Evolutionary conservation across 2,888 invertebrate genomes (phyloP), one percentile per base, ranked within the genome.

Genomic region (Hirtodrosophila confusa): DNA sequence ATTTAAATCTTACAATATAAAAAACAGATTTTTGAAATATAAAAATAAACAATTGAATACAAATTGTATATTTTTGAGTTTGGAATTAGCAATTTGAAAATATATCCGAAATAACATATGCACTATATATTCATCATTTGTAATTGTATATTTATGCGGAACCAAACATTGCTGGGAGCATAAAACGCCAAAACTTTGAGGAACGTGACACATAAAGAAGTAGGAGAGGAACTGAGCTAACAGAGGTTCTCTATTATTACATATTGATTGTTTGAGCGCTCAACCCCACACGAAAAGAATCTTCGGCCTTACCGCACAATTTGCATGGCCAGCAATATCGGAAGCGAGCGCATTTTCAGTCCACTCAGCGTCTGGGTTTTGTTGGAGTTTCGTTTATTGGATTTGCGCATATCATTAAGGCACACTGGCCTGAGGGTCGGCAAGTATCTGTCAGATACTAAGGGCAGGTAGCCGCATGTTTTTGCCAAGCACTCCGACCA

Each of bases 251-350:
- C 48, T 60, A 39, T 3, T 45, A 31, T 31, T 31, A 8, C 31
- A 31, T 23, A 33, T 10, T 35, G 53, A 40, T 27, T 24, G 58
- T 49, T 64, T 53, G 56, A 56, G 10, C 11, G 39, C 35, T 39
- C 31, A 43, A 35, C 24, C 24, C 12, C n/a, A 35, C 40, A 50
- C 55, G 41, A 54, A 60, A 39, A 9, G 10, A 73, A 53, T 68
- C 61, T 61, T 45, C 40, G 35, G 24, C 44, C 24, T 40, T 40
- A 54, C 27, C 40, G 27, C 45, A 39, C 65, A 58, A 77, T 77
- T 75, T 77, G 78, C 75, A 75, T 75, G 57, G 50, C 33, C 63
- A 75, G 75, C 75, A 75, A 51, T 70, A 70, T 55, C 62, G 39
- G 23, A 51, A 39, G 53, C 54, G 56, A 75, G 71, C 62, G 58